Conservation (phyloP, 2,888 invertebrate genomes). For the Hoplodrina ambigua region DNA sequence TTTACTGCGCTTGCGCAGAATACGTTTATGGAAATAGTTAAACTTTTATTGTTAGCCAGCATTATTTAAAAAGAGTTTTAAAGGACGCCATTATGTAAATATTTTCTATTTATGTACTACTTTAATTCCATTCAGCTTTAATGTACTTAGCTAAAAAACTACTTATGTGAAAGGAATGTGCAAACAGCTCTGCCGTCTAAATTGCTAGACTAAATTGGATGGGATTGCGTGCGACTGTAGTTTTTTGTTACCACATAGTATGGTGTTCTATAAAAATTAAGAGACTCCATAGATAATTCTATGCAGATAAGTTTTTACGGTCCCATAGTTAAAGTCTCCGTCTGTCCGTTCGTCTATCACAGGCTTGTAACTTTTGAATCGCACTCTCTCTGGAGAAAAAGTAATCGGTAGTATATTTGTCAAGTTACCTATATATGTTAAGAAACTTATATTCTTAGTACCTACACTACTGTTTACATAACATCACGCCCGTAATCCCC, state of each 20-base stretch:
- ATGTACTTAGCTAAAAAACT: slow-evolving; percentile 3
- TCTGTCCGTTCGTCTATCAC: too few relatives aligned
- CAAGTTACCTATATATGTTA: too few relatives aligned
- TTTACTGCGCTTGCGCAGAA: slow-evolving; percentile 21
- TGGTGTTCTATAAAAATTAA: neutral
- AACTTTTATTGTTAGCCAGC: slow-evolving; percentile 31
- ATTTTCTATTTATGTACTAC: slow-evolving; percentile 25
- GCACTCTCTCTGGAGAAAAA: too few relatives aligned
- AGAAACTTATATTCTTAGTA: too few relatives aligned
- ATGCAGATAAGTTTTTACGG: too few relatives aligned
- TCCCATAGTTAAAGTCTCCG: too few relatives aligned
- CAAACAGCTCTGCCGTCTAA: neutral
- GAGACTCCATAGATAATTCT: neutral
- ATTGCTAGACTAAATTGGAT: slow-evolving; percentile 12
- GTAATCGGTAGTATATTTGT: too few relatives aligned
- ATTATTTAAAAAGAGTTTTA: slow-evolving; percentile 32
- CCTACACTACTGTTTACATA: too few relatives aligned
- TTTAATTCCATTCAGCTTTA: slow-evolving; percentile 5
- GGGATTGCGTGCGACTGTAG: neutral
- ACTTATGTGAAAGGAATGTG: slow-evolving; percentile 23
- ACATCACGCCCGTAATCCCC: too few relatives aligned
- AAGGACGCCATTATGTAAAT: slow-evolving; percentile 52
- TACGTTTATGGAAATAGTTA: slow-evolving; percentile 42
- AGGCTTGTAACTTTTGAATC: too few relatives aligned
- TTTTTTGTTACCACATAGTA: slow-evolving; percentile 6